Percentiles rank a stretch among this genome's conserved stretches.
Evolutionary conservation across 2,797 vertebrate species (phyloP).

Genomic region (Bucorvus abyssinicus): DNA sequence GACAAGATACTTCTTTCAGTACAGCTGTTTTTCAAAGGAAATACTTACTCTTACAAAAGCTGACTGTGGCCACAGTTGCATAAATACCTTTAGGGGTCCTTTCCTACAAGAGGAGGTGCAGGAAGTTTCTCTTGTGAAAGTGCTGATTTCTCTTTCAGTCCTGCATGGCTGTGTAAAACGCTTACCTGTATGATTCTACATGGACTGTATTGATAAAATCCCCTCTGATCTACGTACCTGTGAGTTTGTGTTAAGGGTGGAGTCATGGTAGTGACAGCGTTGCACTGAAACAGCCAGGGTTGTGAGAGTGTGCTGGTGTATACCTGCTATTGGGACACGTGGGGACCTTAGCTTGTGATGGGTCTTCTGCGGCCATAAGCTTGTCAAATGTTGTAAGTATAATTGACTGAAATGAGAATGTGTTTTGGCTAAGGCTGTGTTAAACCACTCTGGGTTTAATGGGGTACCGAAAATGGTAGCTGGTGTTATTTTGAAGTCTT

Average conservation of each 20-base stretch:
- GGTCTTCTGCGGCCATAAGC: neutral
- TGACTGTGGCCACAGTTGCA: neutral
- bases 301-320: neutral
- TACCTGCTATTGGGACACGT: accelerated
- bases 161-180: neutral
- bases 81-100: neutral
- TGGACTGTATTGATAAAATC: neutral
- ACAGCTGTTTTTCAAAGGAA: neutral
- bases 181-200: neutral
- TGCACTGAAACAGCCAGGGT: no score
- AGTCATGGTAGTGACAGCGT: accelerated
- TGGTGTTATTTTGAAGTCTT: neutral
- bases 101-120: neutral
- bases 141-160: neutral
- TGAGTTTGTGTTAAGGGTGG: neutral
- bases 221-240: neutral
- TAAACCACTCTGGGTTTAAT: neutral
- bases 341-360: neutral
- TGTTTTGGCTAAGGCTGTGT: neutral
- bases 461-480: neutral
- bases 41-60: neutral
- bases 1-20: neutral
- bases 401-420: neutral
- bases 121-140: neutral
- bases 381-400: neutral